Conservation (phyloP, 2,888 invertebrate species). For the Mimachlamys varia region DNA sequence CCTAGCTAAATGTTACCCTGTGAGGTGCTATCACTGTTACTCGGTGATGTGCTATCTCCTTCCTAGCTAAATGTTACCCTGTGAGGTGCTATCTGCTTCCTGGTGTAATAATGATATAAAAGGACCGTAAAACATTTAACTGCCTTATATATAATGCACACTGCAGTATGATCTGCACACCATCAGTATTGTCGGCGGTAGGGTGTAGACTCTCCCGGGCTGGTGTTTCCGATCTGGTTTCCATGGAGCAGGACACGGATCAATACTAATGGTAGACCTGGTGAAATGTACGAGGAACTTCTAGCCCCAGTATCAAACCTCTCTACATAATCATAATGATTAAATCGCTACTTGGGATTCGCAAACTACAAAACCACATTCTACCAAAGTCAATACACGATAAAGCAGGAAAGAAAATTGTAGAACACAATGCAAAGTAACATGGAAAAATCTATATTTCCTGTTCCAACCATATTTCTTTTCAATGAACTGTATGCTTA, state of each 20-base stretch:
- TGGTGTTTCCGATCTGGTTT: slow-evolving; percentile 3
- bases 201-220: neutral
- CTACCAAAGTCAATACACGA: too few relatives aligned
- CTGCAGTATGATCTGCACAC: neutral
- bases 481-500: too few relatives aligned
- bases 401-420: too few relatives aligned
- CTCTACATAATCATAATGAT: neutral
- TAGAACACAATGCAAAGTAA: too few relatives aligned
- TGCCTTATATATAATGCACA: neutral
- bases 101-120: neutral
- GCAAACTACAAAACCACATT: neutral
- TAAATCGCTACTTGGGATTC: neutral
- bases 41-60: too few relatives aligned
- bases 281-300: neutral
- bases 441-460: too few relatives aligned
- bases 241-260: neutral
- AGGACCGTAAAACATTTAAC: neutral
- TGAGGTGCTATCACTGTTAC: too few relatives aligned
- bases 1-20: too few relatives aligned
- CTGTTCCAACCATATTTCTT: too few relatives aligned
- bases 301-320: neutral
- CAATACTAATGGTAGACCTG: neutral
- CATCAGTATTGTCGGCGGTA: neutral
- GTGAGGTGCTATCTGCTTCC: neutral
- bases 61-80: neutral